These are phyloP conservation scores for Ormyrus thymus DNA, from an alignment of 2,888 invertebrate genomes.

Conservation along the genomic window DNA sequence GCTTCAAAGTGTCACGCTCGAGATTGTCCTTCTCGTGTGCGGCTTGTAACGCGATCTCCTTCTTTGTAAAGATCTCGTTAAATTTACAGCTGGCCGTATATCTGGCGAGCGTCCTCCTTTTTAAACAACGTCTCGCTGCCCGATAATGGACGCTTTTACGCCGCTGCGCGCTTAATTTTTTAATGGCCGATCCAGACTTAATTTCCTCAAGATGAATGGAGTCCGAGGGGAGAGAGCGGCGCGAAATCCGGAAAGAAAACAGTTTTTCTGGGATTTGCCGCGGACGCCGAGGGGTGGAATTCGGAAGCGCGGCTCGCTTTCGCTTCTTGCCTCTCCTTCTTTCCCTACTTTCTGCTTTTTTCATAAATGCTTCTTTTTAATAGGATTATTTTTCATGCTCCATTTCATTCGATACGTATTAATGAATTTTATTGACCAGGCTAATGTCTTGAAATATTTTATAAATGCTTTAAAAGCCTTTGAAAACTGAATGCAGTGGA, in stretches of 20 bases:
- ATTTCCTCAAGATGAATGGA: conserved; percentile 47
- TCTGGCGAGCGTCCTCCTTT: conserved; percentile 35
- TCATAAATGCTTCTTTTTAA: too few relatives aligned
- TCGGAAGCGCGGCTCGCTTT: too few relatives aligned
- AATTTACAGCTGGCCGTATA: conserved; percentile 50
- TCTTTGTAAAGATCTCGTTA: conserved; percentile 50
- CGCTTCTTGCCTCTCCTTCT: too few relatives aligned
- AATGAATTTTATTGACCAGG: too few relatives aligned
- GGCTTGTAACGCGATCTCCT: conserved; percentile 39
- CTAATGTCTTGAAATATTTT: too few relatives aligned
- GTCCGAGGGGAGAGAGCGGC: neutral
- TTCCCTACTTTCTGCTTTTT: too few relatives aligned
- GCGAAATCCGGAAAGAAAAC: conserved; percentile 47
- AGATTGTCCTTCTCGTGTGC: conserved; percentile 28
- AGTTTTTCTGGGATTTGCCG: conserved; percentile 18
- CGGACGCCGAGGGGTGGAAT: too few relatives aligned
- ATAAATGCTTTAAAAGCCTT: too few relatives aligned
- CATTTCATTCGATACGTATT: too few relatives aligned
- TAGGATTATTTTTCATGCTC: too few relatives aligned
- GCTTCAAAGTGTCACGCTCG: conserved; percentile 36
- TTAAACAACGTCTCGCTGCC: conserved; percentile 19
- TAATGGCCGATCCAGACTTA: conserved; percentile 46
- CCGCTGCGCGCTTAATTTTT: conserved; percentile 55
- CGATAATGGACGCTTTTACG: conserved; percentile 51
- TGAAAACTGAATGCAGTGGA: too few relatives aligned